Evolutionary conservation across 2,797 vertebrate genomes (phyloP).

Genomic region (Hirundo rustica): DNA sequence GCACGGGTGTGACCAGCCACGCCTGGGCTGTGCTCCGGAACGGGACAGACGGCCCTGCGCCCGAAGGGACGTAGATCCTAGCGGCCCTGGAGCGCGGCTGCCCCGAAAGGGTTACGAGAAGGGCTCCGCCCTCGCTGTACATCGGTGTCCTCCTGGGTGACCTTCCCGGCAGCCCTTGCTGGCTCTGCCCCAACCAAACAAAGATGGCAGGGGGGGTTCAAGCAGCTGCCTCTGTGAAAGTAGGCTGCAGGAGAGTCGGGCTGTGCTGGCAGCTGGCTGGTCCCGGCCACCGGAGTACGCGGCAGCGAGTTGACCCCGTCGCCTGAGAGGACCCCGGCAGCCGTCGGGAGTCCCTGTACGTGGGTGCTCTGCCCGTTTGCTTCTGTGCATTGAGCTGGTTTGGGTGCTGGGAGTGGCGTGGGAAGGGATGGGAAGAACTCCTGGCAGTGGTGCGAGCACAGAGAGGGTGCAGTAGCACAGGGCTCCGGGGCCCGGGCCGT

Average conservation of each 20-base stretch:
- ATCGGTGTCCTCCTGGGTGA: background rate
- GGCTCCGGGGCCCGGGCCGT: background rate
- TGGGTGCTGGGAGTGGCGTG: background rate
- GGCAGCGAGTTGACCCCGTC: background rate
- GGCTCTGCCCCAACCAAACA: conserved; percentile 30
- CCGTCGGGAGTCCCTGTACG: background rate
- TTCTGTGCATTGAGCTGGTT: background rate
- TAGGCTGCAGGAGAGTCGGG: background rate
- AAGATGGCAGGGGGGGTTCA: background rate
- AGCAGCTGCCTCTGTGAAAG: background rate
- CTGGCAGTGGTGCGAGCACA: background rate
- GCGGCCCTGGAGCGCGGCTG: rapidly evolving
- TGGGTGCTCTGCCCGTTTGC: background rate
- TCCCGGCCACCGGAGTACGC: background rate
- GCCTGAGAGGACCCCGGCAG: background rate
- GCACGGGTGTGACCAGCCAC: background rate
- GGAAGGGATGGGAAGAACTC: background rate
- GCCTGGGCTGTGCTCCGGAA: background rate
- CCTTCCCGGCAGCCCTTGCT: conserved; percentile 43
- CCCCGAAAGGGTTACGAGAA: conserved; percentile 6
- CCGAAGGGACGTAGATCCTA: rapidly evolving
- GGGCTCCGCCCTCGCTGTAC: background rate
- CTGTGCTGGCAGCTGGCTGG: background rate
- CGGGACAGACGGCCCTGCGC: rapidly evolving
- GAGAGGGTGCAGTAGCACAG: background rate